These are phyloP conservation scores for Cosmia pyralina DNA, from an alignment of 2,888 invertebrate genomes.

Conservation along the genomic window DNA sequence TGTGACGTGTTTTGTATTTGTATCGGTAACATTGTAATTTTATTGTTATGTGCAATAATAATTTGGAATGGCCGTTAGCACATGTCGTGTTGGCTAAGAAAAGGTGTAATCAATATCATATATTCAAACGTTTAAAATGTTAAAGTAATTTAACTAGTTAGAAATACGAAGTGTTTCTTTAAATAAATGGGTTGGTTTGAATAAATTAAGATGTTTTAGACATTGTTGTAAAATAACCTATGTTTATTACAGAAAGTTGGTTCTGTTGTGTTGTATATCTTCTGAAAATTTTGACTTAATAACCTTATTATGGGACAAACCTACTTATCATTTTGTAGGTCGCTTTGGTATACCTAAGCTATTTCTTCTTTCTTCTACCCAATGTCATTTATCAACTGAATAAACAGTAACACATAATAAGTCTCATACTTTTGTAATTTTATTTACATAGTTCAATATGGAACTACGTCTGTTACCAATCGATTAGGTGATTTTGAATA, in stretches of 20 bases:
- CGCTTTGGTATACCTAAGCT: constrained; percentile 3
- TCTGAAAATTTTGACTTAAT: neutral
- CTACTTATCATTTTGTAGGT: neutral
- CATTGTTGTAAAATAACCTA: neutral
- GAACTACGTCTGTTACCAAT: constrained; percentile 64
- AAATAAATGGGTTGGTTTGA: constrained; percentile 18
- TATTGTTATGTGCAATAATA: constrained; percentile 22
- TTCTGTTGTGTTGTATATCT: neutral
- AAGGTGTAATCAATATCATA: constrained; percentile 40
- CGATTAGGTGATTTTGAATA: constrained; percentile 62
- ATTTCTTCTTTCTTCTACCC: constrained; percentile 27
- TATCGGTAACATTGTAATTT: constrained; percentile 24
- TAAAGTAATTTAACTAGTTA: constrained; percentile 36
- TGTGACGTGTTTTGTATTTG: constrained; percentile 20
- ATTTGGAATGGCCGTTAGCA: constrained; percentile 15
- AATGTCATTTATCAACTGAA: constrained; percentile 62
- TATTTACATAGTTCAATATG: constrained; percentile 62
- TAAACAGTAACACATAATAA: constrained; percentile 62
- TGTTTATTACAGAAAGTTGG: neutral
- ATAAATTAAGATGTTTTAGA: neutral
- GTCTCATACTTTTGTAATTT: constrained; percentile 58
- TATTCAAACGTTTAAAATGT: constrained; percentile 43
- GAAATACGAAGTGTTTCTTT: constrained; percentile 23
- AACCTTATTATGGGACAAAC: neutral
- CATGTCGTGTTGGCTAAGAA: constrained; percentile 9